Evolutionary conservation across 2,888 invertebrate genomes (phyloP), one percentile per base, ranked within the genome.

Genomic region (Eueremaeus valkanovi): DNA sequence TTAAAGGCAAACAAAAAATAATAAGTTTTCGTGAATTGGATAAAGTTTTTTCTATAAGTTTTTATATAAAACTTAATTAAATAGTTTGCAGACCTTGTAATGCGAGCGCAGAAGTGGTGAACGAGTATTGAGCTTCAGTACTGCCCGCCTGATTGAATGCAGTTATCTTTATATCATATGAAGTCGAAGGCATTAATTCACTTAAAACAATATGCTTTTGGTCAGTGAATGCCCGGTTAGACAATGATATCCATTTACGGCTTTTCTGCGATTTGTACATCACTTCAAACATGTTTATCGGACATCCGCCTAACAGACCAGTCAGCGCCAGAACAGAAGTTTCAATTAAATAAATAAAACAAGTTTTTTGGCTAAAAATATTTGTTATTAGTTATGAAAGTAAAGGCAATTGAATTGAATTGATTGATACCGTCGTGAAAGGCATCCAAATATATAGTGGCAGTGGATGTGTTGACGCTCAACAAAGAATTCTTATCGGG

Each of bases 201-300:
- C 61, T 73, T 13, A 80, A 73, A 0, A 75, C 76, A 51, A 79
- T 75, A 51, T 75, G 75, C 55, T 78, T 79, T 66, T 77, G 76
- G 29, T 78, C 79, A 3, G 78, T 66, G 5, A 77, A 73, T 6
- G 77, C 72, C 13, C 76, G 61, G 55, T 78, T 77, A 16, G 78
- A 75, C 31, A 77, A 61, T 27, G 79, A 42, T 11, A 91, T 93
- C 95, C 95, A 95, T 86, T 94, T 93, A 74, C 78, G 76, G 51
- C 76, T 76, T 66, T 75, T 73, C 29, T 72, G 55, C 45, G 74
- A 58, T 70, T 82, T 81, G 83, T 94, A 92, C 85, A 94, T 94
- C 73, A 96, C 92, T 78, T 95, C 95, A 83, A 95, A 96, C 83
- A 93, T 93, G 78, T 91, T 88, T 92, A 97, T 95, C 21, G 94